A percentile compares a stretch with the other conserved stretches of the same genome.
phyloP scores from a whole-genome alignment of 1,140 invertebrate species.

The Drosophila dunni region DNA sequence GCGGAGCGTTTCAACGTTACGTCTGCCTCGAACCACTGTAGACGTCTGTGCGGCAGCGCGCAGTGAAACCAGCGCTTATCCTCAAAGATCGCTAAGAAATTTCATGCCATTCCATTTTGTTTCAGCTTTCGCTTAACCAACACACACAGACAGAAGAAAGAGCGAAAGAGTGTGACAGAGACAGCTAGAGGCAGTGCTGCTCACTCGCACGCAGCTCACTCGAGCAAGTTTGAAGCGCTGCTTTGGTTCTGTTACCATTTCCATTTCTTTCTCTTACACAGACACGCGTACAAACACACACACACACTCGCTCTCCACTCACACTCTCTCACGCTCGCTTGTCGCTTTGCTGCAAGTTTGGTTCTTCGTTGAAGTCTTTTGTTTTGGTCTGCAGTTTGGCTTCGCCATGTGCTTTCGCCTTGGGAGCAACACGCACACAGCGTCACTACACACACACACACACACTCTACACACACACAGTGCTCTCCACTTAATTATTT shows the following conservation, averaged over 20 bases:
- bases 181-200: conserved; percentile 1
- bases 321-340: conserved; percentile 1
- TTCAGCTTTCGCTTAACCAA: conserved; percentile 76
- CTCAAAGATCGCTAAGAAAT: conserved; percentile 82
- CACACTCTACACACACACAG: conserved; percentile 2
- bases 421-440: conserved; percentile 54
- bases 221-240: conserved; percentile 25
- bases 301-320: conserved; percentile 3
- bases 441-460: conserved; percentile 14
- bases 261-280: conserved; percentile 64
- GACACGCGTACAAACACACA: conserved; percentile 21
- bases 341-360: conserved; percentile 61
- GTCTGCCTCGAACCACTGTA: conserved; percentile 79
- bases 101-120: conserved; percentile 82
- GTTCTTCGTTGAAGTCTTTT: conserved; percentile 82
- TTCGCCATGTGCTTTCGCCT: conserved; percentile 74
- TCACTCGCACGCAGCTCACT: conserved; percentile 9
- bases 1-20: conserved; percentile 75
- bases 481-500: conserved; percentile 63
- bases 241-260: conserved; percentile 65
- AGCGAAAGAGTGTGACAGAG: too few species aligned
- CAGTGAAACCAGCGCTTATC: conserved; percentile 81
- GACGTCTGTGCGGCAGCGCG: conserved; percentile 82
- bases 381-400: conserved; percentile 73
- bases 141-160: conserved; percentile 24